A percentile compares a stretch with the other conserved stretches of the same genome.
Conservation (phyloP, 2,113 vertebrate species). For the Trematomus loennbergii region DNA sequence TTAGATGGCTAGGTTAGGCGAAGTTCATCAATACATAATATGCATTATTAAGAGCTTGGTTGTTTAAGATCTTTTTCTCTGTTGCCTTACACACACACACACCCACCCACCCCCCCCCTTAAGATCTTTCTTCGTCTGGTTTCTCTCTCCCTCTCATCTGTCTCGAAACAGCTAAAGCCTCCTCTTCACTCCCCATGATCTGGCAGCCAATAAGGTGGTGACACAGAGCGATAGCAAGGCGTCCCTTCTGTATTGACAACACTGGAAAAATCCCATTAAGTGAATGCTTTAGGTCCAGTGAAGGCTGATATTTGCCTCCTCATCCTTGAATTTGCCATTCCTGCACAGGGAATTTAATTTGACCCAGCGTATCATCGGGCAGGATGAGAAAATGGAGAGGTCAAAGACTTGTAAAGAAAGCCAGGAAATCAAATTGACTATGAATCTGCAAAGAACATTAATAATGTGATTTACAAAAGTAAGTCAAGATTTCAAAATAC, state of each 20-base stretch:
- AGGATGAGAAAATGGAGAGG: constrained; percentile 36
- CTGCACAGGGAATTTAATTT: constrained; percentile 44
- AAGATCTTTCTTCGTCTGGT: constrained; percentile 15
- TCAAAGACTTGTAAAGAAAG: constrained; percentile 14
- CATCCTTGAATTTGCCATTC: constrained; percentile 25
- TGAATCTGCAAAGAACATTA: constrained; percentile 24
- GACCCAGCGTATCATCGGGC: constrained; percentile 30
- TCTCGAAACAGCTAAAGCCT: constrained; percentile 19
- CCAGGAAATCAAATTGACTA: constrained; percentile 18
- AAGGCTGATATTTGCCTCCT: constrained; percentile 45
- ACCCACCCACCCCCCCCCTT: no score
- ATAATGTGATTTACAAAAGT: neutral
- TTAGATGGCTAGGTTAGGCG: no score
- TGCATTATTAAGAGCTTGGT: no score
- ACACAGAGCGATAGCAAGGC: constrained; percentile 65
- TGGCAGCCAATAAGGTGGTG: constrained; percentile 56
- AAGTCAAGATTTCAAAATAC: no score
- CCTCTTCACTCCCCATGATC: constrained; percentile 19
- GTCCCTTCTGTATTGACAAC: constrained; percentile 50
- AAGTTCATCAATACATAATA: no score
- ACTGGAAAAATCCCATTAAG: constrained; percentile 68
- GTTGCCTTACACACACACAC: no score
- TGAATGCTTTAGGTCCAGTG: constrained; percentile 55
- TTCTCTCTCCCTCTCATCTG: constrained; percentile 18
- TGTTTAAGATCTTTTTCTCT: neutral